phyloP scores from a whole-genome alignment of 2,888 invertebrate genomes.

The Tuberolachnus salignus region DNA sequence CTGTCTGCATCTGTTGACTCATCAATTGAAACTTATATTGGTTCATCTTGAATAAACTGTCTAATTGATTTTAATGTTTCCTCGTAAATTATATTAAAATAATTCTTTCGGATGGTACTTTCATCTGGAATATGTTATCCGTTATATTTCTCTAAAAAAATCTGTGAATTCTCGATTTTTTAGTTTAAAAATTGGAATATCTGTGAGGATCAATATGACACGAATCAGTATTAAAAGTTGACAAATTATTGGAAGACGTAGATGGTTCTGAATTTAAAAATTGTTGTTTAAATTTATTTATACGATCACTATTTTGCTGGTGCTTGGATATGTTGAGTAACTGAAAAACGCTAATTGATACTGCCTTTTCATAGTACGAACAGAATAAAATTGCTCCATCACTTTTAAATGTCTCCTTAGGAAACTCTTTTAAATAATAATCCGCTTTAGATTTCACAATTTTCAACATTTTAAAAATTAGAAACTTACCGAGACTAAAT shows the following conservation, averaged over 20 bases:
- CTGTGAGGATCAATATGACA: background rate
- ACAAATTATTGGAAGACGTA: slow-evolving; percentile 5
- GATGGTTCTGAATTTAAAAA: slow-evolving; percentile 9
- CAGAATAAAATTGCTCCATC: slow-evolving; percentile 18
- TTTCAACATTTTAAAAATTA: background rate
- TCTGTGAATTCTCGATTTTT: slow-evolving; percentile 20
- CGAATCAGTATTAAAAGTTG: slow-evolving; percentile 12
- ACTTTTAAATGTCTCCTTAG: slow-evolving; percentile 16
- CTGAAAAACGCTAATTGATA: slow-evolving; percentile 24
- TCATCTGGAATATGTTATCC: slow-evolving; percentile 31
- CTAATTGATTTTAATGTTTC: slow-evolving; percentile 34
- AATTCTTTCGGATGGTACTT: too few relatives aligned
- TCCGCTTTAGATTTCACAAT: background rate
- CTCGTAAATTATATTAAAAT: slow-evolving; percentile 38
- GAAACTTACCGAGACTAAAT: background rate
- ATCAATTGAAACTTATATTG: slow-evolving; percentile 36
- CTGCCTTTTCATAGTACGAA: slow-evolving; percentile 14
- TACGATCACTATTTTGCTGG: background rate
- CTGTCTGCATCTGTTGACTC: slow-evolving; percentile 4
- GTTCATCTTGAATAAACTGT: slow-evolving; percentile 39
- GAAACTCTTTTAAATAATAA: slow-evolving; percentile 20
- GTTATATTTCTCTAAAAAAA: slow-evolving; percentile 37
- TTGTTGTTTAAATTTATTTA: slow-evolving; percentile 18
- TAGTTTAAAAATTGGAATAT: slow-evolving; percentile 47
- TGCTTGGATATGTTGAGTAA: slow-evolving; percentile 15